Evolutionary conservation across 1,140 invertebrate genomes (phyloP).

Genomic region (Monomorium pharaonis): DNA sequence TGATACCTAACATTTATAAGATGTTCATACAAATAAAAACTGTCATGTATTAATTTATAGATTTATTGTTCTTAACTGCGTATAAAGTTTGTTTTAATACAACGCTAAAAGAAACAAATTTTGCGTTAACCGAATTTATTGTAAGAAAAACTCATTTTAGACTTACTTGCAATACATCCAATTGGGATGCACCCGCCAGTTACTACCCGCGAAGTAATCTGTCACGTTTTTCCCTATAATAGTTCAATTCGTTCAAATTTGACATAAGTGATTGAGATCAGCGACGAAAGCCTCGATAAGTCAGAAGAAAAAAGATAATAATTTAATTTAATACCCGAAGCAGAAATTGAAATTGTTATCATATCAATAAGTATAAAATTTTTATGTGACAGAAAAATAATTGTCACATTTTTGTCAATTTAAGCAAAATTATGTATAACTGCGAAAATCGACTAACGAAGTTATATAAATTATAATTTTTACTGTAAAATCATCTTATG

Average conservation of each 20-base stretch:
- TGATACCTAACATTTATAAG: conserved; percentile 83
- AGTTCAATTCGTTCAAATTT: conserved; percentile 67
- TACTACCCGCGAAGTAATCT: conserved; percentile 89
- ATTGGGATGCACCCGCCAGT: conserved; percentile 96
- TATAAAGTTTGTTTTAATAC: neutral
- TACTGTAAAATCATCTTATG: neutral
- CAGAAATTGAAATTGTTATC: conserved; percentile 4
- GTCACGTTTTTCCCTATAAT: conserved; percentile 86
- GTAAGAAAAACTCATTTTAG: neutral
- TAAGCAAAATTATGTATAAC: neutral
- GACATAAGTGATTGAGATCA: conserved; percentile 12
- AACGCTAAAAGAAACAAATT: neutral
- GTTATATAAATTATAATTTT: neutral
- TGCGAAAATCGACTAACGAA: neutral
- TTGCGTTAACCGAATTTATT: neutral
- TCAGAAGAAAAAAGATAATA: neutral
- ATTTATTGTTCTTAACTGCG: neutral
- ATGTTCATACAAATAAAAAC: neutral
- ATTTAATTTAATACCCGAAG: neutral
- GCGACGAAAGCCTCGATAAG: conserved; percentile 38
- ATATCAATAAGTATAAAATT: neutral
- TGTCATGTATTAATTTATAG: neutral
- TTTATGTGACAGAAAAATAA: neutral
- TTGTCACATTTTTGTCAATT: neutral
- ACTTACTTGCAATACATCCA: conserved; percentile 88